Base-by-base conservation (phyloP, 2,888 invertebrate genomes). In the Ligdia adustata region DNA sequence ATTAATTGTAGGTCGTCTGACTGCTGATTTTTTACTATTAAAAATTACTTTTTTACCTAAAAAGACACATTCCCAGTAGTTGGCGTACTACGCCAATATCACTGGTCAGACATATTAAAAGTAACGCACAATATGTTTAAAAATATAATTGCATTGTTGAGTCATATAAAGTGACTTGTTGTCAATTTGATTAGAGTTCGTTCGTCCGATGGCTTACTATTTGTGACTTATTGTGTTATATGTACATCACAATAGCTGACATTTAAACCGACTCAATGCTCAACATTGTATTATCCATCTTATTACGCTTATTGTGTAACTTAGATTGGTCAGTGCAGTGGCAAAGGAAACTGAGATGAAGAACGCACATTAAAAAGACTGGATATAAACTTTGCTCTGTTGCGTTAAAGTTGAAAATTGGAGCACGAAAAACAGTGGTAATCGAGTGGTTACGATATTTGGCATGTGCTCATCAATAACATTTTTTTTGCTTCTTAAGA, bases 381-480 rank as follows among this genome's bases (percentile, higher is more conserved):
- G 20, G 18, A 26, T 43, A 37, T 18, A 33, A 12, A 9, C 48
- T 42, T 27, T 32, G 5, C 11, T 3, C 9, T 35, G 20, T 22
- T 38, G 41, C 11, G 31, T 22, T 42, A 48, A 37, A 32, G 48
- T 48, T 5, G 13, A 37, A 14, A 32, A 42, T 42, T 37, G 22
- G 33, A 15, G 7, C 22, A 22, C n/a, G 11, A 9, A 9, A 4
- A 14, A 9, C 16, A 9, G 7, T 9, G n/a, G 13, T 15, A 27
- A 15, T 18, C 7, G 9, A 59, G 49, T 15, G 26, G 55, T 76
- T 72, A 69, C 72, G 64, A 68, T 69, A 66, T 38, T 33, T 15
- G 34, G 53, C 51, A 50, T 61, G 39, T 60, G 59, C 60, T 62
- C 66, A 71, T 72, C 69, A 67, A 66, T 68, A 61, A 57, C 54